A percentile compares a stretch with the other conserved stretches of the same genome.
These are phyloP conservation scores for Cataglyphis altisquamis DNA, from an alignment of 2,888 invertebrate species.

Conservation along the genomic window DNA sequence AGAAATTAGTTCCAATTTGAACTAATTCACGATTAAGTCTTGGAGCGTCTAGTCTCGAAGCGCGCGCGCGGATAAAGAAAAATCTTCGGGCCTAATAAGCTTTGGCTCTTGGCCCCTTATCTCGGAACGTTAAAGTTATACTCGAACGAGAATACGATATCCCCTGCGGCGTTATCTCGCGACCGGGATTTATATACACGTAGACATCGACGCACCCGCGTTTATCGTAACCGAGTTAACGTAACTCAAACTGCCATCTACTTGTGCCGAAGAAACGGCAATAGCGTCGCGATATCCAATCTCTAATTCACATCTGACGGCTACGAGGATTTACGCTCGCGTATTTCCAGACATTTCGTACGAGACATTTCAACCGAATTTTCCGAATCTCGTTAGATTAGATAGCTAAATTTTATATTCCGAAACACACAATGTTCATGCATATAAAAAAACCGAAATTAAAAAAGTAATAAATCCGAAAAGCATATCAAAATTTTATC, in stretches of 20 bases:
- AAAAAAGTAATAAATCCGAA: constrained; percentile 6
- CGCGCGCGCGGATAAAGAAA: constrained; percentile 64
- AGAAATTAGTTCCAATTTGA: constrained; percentile 68
- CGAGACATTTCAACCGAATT: constrained; percentile 24
- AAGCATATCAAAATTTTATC: constrained; percentile 1
- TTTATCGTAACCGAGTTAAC: constrained; percentile 63
- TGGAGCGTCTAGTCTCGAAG: constrained; percentile 13
- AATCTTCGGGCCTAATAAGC: constrained; percentile 53
- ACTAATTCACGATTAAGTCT: constrained; percentile 68
- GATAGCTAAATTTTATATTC: not conserved
- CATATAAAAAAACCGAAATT: not conserved
- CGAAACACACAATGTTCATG: not conserved
- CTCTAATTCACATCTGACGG: constrained; percentile 58
- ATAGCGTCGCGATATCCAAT: constrained; percentile 56
- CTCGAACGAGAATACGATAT: constrained; percentile 60
- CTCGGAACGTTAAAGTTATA: constrained; percentile 56
- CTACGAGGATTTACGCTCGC: constrained; percentile 32
- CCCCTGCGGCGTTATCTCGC: constrained; percentile 58
- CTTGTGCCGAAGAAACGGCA: constrained; percentile 58
- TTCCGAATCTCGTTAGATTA: constrained; percentile 17
- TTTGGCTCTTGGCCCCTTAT: constrained; percentile 54
- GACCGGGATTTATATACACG: constrained; percentile 41
- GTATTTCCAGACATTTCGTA: constrained; percentile 22
- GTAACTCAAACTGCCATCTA: constrained; percentile 62
- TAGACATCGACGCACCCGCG: constrained; percentile 32